phyloP scores from a whole-genome alignment of 2,113 vertebrate species.

The Formicarius rufipectus region DNA sequence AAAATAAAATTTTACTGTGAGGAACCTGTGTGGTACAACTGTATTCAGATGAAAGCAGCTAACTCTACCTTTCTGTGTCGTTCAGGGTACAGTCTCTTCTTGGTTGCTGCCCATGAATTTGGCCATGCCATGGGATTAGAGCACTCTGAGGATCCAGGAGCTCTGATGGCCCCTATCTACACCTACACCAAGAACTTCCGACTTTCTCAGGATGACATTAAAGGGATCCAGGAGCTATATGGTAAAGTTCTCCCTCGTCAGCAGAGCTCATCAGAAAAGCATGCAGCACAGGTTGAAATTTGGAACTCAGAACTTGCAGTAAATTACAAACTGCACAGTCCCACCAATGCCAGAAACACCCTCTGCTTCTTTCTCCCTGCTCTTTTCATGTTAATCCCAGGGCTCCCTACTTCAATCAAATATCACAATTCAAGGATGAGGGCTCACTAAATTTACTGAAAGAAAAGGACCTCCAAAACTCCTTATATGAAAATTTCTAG shows the following conservation, averaged over 20 bases:
- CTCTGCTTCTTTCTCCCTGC: not conserved
- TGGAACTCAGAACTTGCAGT: not conserved
- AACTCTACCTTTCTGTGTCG: not conserved
- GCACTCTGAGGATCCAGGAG: slow-evolving; percentile 93
- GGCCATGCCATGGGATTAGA: slow-evolving; percentile 96
- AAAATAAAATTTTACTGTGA: not conserved
- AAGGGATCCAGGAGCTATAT: slow-evolving; percentile 95
- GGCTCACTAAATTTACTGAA: not conserved
- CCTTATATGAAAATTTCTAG: not conserved
- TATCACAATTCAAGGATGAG: not conserved
- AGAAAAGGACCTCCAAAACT: not conserved
- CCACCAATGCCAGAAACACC: not conserved
- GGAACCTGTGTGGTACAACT: not conserved
- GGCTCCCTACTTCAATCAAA: not conserved
- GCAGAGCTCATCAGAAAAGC: not conserved
- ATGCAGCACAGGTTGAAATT: not conserved
- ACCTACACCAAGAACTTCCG: slow-evolving; percentile 93
- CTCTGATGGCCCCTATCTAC: slow-evolving; percentile 95
- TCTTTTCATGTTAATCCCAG: not conserved
- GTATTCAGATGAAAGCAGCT: not conserved
- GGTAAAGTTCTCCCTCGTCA: slow-evolving; percentile 67
- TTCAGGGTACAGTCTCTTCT: slow-evolving; percentile 95
- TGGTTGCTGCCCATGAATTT: slow-evolving; percentile 97
- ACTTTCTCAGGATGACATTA: slow-evolving; percentile 91
- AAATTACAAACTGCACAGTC: not conserved